Conservation (phyloP, 2,113 vertebrate genomes). For the Micromys minutus region DNA sequence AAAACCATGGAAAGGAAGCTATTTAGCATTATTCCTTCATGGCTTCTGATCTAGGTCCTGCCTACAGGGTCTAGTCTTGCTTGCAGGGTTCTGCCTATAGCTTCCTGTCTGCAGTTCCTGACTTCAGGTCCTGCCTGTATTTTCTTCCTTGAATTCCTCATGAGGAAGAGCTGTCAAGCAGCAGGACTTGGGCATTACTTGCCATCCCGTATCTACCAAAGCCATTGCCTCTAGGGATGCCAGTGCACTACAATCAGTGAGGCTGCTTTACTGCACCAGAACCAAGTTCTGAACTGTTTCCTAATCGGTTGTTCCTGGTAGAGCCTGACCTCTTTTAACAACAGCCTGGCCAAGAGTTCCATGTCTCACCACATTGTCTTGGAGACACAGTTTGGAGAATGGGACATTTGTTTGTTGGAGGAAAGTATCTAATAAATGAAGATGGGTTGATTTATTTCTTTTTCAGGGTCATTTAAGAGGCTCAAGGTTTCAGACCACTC, state of each 20-base stretch:
- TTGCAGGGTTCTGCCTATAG: background rate
- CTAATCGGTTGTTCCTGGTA: background rate
- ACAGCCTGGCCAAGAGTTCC: background rate
- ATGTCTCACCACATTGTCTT: background rate
- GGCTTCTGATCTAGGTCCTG: background rate
- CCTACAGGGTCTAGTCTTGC: background rate
- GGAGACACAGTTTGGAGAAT: background rate
- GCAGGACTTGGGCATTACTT: background rate
- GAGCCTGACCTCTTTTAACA: background rate
- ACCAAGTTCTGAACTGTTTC: background rate
- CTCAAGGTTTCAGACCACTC: background rate
- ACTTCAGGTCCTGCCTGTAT: background rate
- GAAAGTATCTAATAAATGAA: background rate
- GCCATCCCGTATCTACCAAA: background rate
- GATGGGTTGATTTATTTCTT: background rate
- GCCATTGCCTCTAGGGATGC: background rate
- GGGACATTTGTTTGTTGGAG: background rate
- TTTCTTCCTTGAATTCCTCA: no score
- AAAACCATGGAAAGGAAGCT: background rate
- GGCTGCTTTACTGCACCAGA: background rate
- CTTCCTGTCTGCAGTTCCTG: background rate
- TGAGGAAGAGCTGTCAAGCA: conserved; percentile 1
- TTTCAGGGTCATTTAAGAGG: background rate
- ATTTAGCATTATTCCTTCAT: background rate
- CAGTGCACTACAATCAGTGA: background rate